phyloP scores from a whole-genome alignment of 2,113 vertebrate species.

The Murina feae region DNA sequence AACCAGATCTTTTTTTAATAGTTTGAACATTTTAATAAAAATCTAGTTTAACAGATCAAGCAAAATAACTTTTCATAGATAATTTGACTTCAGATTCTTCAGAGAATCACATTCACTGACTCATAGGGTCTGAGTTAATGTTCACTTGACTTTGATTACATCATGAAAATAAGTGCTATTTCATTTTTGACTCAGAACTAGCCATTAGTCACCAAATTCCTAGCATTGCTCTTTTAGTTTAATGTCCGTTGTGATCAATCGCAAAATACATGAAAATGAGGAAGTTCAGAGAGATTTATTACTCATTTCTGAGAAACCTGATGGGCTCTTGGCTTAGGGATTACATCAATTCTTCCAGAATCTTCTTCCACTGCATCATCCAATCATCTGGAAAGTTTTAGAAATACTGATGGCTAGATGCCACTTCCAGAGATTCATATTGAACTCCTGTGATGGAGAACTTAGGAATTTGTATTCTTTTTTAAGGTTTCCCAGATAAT shows the following conservation, averaged over 20 bases:
- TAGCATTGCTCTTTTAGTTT: constrained; percentile 48
- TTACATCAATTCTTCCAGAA: constrained; percentile 28
- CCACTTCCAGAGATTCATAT: background rate
- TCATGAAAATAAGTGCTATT: constrained; percentile 60
- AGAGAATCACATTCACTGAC: constrained; percentile 24
- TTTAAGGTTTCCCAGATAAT: background rate
- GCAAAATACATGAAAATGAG: constrained; percentile 55
- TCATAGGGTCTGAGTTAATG: constrained; percentile 60
- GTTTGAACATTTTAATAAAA: constrained; percentile 22
- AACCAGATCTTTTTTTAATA: background rate
- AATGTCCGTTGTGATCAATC: constrained; percentile 61
- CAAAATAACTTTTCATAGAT: background rate
- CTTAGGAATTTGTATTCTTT: background rate
- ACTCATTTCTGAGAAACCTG: constrained; percentile 59
- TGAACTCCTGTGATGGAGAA: background rate
- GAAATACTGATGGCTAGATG: background rate
- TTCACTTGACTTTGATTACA: constrained; percentile 54
- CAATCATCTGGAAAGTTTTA: background rate
- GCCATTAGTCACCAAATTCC: constrained; percentile 62
- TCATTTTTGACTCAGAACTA: constrained; percentile 68
- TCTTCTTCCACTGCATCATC: background rate
- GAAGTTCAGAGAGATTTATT: constrained; percentile 29
- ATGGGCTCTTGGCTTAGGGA: background rate
- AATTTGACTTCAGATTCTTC: background rate
- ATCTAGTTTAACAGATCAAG: background rate